These are phyloP conservation scores for Pseudorhiza aurosa DNA, from an alignment of 30 jellyfish, hydroid and myxozoan species.

Conservation along the genomic window DNA sequence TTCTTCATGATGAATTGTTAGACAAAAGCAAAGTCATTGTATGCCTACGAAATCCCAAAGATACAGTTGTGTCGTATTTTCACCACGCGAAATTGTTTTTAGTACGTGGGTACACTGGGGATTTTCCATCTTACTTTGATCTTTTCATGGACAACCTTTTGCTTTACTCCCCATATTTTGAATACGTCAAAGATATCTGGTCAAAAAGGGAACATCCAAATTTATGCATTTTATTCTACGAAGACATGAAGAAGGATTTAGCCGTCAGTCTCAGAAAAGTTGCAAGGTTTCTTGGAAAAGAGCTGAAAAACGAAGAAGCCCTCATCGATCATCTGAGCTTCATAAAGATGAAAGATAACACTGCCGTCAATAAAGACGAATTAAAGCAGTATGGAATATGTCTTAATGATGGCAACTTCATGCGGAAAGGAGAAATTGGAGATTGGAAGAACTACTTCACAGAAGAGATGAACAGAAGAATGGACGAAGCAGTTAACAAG, in stretches of 20 bases:
- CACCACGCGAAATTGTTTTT: slow-evolving; percentile 5
- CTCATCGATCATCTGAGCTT: slow-evolving; percentile 12
- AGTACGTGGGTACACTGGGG: background rate
- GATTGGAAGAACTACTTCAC: slow-evolving; percentile 16
- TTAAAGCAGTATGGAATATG: background rate
- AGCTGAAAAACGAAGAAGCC: background rate
- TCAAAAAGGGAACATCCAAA: slow-evolving; percentile 32
- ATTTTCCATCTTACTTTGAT: slow-evolving; percentile 22
- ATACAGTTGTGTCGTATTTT: slow-evolving; percentile 27
- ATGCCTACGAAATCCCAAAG: slow-evolving; percentile 41
- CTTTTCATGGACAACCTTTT: slow-evolving; percentile 26
- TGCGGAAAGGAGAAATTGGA: slow-evolving; percentile 17
- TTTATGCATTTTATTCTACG: slow-evolving; percentile 16
- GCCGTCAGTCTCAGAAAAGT: slow-evolving; percentile 16
- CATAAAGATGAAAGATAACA: slow-evolving; percentile 16
- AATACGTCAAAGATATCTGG: slow-evolving; percentile 16
- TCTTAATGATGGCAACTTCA: background rate
- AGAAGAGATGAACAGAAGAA: slow-evolving; percentile 13
- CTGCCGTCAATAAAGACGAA: background rate
- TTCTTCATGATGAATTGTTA: slow-evolving; percentile 5
- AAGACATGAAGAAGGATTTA: slow-evolving; percentile 38
- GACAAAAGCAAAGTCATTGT: slow-evolving; percentile 10
- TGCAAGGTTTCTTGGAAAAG: slow-evolving; percentile 22
- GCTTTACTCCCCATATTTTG: slow-evolving; percentile 17
- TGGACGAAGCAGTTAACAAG: background rate